A percentile compares a stretch with the other conserved stretches of the same genome.
These are phyloP conservation scores for Nineta flava DNA, from an alignment of 2,888 invertebrate genomes.

Conservation along the genomic window DNA sequence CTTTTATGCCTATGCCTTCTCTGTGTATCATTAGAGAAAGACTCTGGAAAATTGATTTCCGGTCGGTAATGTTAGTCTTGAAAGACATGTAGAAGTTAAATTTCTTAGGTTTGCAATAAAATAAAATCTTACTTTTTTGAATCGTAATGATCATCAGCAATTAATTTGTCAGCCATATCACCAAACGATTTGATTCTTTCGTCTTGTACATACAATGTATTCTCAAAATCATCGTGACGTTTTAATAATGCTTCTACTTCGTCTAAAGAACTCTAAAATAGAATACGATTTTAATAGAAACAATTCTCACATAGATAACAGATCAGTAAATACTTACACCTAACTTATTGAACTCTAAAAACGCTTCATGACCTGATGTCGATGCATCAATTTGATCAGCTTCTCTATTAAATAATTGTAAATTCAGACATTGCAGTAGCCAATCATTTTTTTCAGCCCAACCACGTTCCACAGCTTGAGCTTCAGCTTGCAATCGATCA, in stretches of 20 bases:
- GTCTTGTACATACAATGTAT: slow-evolving; percentile 83
- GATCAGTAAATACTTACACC: slow-evolving; percentile 44
- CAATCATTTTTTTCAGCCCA: slow-evolving; percentile 78
- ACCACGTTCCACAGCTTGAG: slow-evolving; percentile 56
- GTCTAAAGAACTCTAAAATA: slow-evolving; percentile 60
- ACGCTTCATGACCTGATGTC: slow-evolving; percentile 86
- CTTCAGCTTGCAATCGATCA: slow-evolving; percentile 54
- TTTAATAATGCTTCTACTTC: slow-evolving; percentile 85
- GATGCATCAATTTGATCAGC: slow-evolving; percentile 95
- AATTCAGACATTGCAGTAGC: slow-evolving; percentile 72
- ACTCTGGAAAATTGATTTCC: too few relatives aligned
- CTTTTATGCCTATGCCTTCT: too few relatives aligned
- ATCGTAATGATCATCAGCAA: slow-evolving; percentile 66
- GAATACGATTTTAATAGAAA: slow-evolving; percentile 3
- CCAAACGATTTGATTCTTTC: slow-evolving; percentile 71
- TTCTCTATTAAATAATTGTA: slow-evolving; percentile 87
- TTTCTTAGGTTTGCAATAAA: neutral
- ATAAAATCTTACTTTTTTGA: slow-evolving; percentile 45
- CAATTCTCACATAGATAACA: neutral
- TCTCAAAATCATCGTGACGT: slow-evolving; percentile 86
- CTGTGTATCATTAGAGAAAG: too few relatives aligned
- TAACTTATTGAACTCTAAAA: slow-evolving; percentile 72
- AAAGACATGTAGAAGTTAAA: too few relatives aligned
- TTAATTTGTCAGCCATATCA: slow-evolving; percentile 67
- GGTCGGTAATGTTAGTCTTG: too few relatives aligned